A percentile compares a stretch with the other conserved stretches of the same genome.
phyloP scores from a whole-genome alignment of 2,888 invertebrate genomes.

The Glyphotaelius pellucidus region DNA sequence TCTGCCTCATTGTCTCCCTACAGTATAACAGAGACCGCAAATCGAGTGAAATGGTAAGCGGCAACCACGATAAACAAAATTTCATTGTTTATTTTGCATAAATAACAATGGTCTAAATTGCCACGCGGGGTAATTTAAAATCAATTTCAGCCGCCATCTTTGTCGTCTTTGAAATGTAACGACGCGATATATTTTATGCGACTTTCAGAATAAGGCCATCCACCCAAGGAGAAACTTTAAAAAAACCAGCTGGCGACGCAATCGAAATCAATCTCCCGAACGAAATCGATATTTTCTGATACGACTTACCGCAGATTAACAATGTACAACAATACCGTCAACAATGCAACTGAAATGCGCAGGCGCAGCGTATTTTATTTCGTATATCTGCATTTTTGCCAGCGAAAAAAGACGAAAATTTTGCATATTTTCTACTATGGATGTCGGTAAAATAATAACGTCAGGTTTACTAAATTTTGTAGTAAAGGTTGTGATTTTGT shows the following conservation, averaged over 20 bases:
- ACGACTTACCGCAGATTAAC: too few relatives aligned
- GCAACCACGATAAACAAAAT: slow-evolving; percentile 28
- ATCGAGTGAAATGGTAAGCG: slow-evolving; percentile 26
- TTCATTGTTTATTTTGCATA: slow-evolving; percentile 42
- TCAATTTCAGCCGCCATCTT: slow-evolving; percentile 34
- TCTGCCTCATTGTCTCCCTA: slow-evolving; percentile 39
- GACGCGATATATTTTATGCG: slow-evolving; percentile 16
- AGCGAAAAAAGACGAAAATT: too few relatives aligned
- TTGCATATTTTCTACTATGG: not conserved
- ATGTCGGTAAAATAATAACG: not conserved
- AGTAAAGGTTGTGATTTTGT: not conserved
- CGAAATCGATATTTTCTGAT: too few relatives aligned
- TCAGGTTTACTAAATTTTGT: not conserved
- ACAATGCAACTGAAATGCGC: too few relatives aligned
- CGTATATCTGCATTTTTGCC: too few relatives aligned
- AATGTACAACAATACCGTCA: too few relatives aligned
- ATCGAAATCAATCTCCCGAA: too few relatives aligned
- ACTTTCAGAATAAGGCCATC: slow-evolving; percentile 20
- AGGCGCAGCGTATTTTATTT: too few relatives aligned
- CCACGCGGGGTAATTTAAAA: slow-evolving; percentile 29
- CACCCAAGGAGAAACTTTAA: too few relatives aligned
- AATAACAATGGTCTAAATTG: slow-evolving; percentile 37
- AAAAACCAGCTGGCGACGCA: too few relatives aligned
- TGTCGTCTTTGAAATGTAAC: slow-evolving; percentile 25
- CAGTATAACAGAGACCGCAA: slow-evolving; percentile 33